These are phyloP conservation scores for Apodemus sylvaticus DNA, from an alignment of 2,113 vertebrate genomes.

Conservation along the genomic window DNA sequence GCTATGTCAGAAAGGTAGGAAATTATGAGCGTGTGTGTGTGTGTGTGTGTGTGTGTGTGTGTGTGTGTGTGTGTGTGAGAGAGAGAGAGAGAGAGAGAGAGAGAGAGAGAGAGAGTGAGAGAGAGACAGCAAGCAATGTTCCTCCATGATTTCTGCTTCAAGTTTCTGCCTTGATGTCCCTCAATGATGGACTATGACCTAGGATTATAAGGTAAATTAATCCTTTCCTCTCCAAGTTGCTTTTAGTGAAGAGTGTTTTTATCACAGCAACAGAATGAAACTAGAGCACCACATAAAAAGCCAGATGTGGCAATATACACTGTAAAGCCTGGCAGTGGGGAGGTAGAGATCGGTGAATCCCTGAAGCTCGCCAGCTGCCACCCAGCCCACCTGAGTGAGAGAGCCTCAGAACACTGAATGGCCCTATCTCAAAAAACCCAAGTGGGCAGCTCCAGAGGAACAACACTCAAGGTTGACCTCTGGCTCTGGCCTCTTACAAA, in stretches of 20 bases:
- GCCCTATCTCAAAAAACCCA: background rate
- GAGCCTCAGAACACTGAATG: background rate
- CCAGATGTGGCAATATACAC: background rate
- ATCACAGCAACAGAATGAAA: background rate
- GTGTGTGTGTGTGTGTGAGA: no score
- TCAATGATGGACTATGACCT: background rate
- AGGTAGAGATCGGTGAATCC: background rate
- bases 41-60: no score
- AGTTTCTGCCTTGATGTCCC: background rate
- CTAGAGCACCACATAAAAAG: background rate
- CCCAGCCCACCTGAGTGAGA: background rate
- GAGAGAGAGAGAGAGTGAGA: no score
- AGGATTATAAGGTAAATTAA: background rate
- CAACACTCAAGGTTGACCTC: no score
- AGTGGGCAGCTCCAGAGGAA: background rate
- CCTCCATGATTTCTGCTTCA: background rate
- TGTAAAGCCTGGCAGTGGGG: no score
- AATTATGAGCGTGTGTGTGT: background rate
- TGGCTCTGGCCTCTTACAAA: background rate
- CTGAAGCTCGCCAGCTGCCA: no score
- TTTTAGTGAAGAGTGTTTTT: background rate
- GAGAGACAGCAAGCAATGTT: background rate
- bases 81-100: no score
- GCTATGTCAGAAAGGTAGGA: background rate
- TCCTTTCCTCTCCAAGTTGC: background rate